These are phyloP conservation scores for Drosophila borborema DNA, from an alignment of 2,888 invertebrate species.

Conservation along the genomic window DNA sequence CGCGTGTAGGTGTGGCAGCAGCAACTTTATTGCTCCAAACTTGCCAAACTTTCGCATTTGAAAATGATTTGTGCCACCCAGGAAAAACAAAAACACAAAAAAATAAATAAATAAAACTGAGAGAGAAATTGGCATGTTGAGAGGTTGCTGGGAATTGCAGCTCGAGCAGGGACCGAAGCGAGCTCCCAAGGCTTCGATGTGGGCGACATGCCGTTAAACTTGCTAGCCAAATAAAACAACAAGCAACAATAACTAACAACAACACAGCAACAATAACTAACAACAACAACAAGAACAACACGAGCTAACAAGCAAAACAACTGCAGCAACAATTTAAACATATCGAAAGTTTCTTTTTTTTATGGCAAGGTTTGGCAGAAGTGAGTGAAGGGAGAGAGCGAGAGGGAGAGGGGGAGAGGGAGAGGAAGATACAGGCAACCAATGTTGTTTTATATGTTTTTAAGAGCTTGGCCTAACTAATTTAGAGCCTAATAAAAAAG, in stretches of 20 bases:
- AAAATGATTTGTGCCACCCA: constrained; percentile 70
- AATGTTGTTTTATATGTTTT: not conserved
- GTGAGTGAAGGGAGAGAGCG: not conserved
- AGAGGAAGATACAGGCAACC: not conserved
- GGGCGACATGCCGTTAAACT: constrained; percentile 68
- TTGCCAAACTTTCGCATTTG: constrained; percentile 73
- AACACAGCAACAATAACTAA: constrained; percentile 11
- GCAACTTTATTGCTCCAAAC: constrained; percentile 74
- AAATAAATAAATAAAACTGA: not conserved
- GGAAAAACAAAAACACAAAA: not conserved
- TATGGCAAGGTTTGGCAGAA: constrained; percentile 5
- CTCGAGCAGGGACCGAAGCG: not conserved
- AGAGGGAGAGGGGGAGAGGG: not conserved
- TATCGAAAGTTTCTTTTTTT: constrained; percentile 58
- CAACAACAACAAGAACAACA: constrained; percentile 7
- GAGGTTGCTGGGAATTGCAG: not conserved
- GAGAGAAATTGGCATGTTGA: constrained; percentile 9
- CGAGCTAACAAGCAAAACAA: constrained; percentile 38
- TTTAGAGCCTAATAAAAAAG: not conserved
- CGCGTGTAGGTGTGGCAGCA: constrained; percentile 48
- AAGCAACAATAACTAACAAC: constrained; percentile 21
- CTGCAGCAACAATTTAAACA: constrained; percentile 67
- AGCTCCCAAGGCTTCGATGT: constrained; percentile 26
- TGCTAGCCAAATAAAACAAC: constrained; percentile 70
- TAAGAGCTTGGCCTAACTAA: not conserved